These are phyloP conservation scores for Pangasianodon gigas DNA, from an alignment of 2,113 vertebrate genomes.

Conservation along the genomic window DNA sequence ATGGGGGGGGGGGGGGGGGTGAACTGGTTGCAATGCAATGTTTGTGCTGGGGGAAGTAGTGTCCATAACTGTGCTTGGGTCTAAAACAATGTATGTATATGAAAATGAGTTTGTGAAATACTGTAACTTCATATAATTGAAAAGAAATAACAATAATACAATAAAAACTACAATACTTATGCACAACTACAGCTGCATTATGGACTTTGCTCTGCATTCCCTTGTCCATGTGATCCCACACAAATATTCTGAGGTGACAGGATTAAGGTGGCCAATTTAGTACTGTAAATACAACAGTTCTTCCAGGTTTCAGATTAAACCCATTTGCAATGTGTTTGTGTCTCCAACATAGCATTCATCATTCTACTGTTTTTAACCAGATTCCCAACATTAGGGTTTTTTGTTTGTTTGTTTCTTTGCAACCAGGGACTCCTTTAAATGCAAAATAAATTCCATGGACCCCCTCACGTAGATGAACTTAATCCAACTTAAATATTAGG, in stretches of 20 bases:
- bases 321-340: neutral
- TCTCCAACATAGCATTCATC: neutral
- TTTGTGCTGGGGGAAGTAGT: neutral
- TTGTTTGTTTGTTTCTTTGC: no score
- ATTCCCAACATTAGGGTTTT: neutral
- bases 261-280: neutral
- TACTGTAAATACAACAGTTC: neutral
- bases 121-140: neutral
- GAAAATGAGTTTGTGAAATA: neutral
- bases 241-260: neutral
- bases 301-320: neutral
- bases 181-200: neutral
- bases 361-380: neutral
- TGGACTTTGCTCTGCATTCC: neutral
- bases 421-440: no score
- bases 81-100: neutral
- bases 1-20: no score
- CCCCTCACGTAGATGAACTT: neutral
- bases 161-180: neutral
- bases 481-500: neutral
- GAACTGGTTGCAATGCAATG: neutral
- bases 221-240: neutral
- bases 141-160: neutral
- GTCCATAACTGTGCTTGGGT: neutral
- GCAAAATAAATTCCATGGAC: no score